phyloP scores from a whole-genome alignment of 1,140 invertebrate genomes.

The Nebria ingens region DNA sequence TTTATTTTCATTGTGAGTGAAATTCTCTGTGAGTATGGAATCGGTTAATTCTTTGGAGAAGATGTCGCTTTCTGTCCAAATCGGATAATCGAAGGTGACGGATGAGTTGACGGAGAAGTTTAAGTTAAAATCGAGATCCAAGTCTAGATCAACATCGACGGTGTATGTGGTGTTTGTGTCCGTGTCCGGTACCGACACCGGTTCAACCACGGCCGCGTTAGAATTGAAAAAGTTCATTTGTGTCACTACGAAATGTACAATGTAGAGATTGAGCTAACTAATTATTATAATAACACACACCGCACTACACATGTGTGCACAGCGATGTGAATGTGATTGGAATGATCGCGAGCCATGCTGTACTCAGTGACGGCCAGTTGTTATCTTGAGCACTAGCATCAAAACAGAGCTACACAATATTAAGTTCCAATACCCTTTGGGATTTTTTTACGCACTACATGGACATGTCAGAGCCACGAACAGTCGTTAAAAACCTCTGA shows the following conservation, averaged over 20 bases:
- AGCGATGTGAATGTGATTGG: not conserved
- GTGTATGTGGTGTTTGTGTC: not conserved
- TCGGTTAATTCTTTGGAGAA: not conserved
- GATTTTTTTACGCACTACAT: not conserved
- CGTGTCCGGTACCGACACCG: not conserved
- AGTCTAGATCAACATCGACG: not conserved
- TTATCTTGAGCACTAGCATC: not conserved
- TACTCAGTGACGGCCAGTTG: not conserved
- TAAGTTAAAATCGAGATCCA: not conserved
- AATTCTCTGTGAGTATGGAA: not conserved
- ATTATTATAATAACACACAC: not conserved
- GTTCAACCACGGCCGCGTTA: not conserved
- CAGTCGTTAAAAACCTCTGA: not conserved
- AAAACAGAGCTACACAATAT: not conserved
- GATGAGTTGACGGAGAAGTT: not conserved
- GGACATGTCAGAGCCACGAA: not conserved
- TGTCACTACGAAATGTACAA: too few species aligned
- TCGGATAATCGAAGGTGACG: not conserved
- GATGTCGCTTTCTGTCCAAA: not conserved
- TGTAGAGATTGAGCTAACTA: too few species aligned
- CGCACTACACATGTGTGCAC: not conserved
- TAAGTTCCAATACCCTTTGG: not conserved
- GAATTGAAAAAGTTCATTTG: not conserved
- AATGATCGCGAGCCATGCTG: constrained; percentile 2
- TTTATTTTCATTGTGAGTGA: not conserved